Evolutionary conservation across 2,113 vertebrate species (phyloP).

Genomic region (Zapus hudsonius): DNA sequence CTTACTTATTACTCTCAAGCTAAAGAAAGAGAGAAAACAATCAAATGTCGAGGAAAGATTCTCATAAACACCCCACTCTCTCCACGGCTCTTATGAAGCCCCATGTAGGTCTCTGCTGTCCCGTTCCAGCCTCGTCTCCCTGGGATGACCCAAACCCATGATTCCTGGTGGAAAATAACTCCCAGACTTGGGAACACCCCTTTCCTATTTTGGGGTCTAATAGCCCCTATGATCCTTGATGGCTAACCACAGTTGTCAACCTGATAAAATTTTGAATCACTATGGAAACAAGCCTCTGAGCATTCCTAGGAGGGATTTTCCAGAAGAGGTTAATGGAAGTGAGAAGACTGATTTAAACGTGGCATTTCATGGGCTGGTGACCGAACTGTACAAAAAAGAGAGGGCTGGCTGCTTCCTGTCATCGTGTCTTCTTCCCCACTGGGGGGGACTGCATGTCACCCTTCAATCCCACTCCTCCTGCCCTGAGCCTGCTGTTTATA

Average conservation of each 20-base stretch:
- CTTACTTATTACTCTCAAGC: conserved; percentile 81
- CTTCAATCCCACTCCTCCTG: background rate
- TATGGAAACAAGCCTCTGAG: too few relatives aligned
- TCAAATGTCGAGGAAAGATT: background rate
- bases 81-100: background rate
- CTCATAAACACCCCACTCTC: background rate
- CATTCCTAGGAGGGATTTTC: too few relatives aligned
- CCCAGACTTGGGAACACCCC: background rate
- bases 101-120: background rate
- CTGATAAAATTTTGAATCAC: too few relatives aligned
- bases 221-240: background rate
- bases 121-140: too few relatives aligned
- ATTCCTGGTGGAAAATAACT: background rate
- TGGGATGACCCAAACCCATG: background rate
- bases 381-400: too few relatives aligned
- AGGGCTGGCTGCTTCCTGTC: too few relatives aligned
- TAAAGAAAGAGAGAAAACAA: conserved; percentile 58
- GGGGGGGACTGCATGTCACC: background rate
- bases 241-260: background rate
- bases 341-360: too few relatives aligned
- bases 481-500: background rate
- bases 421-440: too few relatives aligned
- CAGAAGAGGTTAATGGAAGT: too few relatives aligned
- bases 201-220: background rate
- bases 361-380: too few relatives aligned